Base-by-base conservation (phyloP, 2,888 invertebrate species). In the Hartigia nigra region DNA sequence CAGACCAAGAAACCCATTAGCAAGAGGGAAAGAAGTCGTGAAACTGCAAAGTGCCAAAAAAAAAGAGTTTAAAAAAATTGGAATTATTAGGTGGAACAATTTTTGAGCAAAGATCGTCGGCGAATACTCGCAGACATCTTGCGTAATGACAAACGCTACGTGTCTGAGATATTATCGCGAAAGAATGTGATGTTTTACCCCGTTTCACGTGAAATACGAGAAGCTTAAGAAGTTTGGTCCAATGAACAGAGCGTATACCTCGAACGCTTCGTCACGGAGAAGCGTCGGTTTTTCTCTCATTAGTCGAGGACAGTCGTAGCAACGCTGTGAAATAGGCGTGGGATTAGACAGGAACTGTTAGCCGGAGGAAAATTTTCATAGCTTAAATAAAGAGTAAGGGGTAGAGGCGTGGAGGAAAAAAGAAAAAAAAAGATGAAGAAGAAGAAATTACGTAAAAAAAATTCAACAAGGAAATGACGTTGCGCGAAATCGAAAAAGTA, bases 281-380 rank as follows among this genome's bases (percentile, higher is more conserved):
- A 55, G 23, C 55, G 55, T 55, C 23, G 76, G 75, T 82, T 80
- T 83, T 80, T 80, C 74, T 75, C 77, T 77, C 82, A 77, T 82
- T 81, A 76, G 79, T 76, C 78, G 76, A 55, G 23, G 55, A 39
- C 70, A 75, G 77, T 70, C 75, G 77, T 72, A 74, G 70, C 14
- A 31, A 31, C 14, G 34, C 74, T 69, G 77, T 70, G 14, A 70
- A 35, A 12, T 69, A 36, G 55, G 55, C 14, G 14, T 55, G 55
- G 55, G 55, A 55, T 55, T 55, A 55, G 55, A 55, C 55, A 55
- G 55, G 55, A 55, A 55, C 23, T 4, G 55, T 55, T 23, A 55
- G 55, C 23, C 23, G 55, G 55, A 55, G 55, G 55, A 9, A 55
- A 55, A 55, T 55, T 55, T 23, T 55, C 55, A 55, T 55, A 55